Evolutionary conservation across 2,888 invertebrate species (phyloP).

Genomic region (Andrena hattorfiana): DNA sequence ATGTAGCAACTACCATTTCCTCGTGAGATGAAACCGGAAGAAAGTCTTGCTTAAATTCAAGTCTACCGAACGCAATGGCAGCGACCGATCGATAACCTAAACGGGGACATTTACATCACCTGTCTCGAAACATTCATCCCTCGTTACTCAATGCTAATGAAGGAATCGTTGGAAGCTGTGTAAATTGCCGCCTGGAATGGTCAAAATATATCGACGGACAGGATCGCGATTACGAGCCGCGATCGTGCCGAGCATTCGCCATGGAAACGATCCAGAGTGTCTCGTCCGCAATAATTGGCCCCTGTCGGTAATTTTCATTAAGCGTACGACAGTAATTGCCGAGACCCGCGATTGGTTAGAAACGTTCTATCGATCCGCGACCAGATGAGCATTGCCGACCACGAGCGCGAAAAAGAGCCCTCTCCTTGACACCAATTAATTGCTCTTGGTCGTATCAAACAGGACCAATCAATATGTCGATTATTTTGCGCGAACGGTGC

Average conservation of each 20-base stretch:
- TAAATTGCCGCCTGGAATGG: background rate
- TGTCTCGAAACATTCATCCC: background rate
- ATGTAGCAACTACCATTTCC: too few relatives aligned
- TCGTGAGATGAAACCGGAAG: too few relatives aligned
- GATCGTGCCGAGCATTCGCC: background rate
- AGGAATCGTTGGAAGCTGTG: background rate
- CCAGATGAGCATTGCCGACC: background rate
- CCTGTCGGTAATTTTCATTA: slow-evolving; percentile 41
- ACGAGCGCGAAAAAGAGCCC: background rate
- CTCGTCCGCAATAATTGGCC: slow-evolving; percentile 18
- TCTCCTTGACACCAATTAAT: slow-evolving; percentile 28
- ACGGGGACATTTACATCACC: background rate
- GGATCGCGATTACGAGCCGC: background rate
- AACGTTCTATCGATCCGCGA: slow-evolving; percentile 16
- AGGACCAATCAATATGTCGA: background rate
- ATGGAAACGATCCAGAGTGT: slow-evolving; percentile 15
- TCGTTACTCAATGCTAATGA: background rate
- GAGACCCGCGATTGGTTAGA: slow-evolving; percentile 13
- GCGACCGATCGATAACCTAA: too few relatives aligned
- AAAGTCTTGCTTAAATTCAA: too few relatives aligned
- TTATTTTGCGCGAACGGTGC: background rate
- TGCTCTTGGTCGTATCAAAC: background rate
- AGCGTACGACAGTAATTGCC: slow-evolving; percentile 38
- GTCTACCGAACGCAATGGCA: too few relatives aligned
- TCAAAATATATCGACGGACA: background rate